Evolutionary conservation across 2,888 invertebrate genomes (phyloP).

Genomic region (Stenodema calcarata): DNA sequence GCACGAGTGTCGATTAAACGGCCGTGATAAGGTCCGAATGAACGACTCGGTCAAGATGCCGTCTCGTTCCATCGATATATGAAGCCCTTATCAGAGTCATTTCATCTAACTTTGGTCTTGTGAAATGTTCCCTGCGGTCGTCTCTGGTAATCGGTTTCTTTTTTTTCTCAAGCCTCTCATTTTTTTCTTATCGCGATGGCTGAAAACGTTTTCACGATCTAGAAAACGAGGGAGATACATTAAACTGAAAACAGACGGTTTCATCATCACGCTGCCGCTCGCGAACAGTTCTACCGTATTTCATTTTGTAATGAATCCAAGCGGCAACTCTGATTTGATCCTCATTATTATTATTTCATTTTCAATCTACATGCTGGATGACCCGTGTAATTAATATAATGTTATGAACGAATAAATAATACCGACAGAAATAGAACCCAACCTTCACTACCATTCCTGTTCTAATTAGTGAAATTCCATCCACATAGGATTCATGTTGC

Average conservation of each 20-base stretch:
- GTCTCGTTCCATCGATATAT: background rate
- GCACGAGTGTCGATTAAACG: constrained; percentile 7
- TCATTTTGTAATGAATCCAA: too few relatives aligned
- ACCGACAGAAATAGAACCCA: too few relatives aligned
- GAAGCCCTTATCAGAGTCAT: background rate
- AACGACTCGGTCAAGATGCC: constrained; percentile 3
- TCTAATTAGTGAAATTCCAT: too few relatives aligned
- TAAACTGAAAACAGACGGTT: background rate
- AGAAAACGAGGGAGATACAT: background rate
- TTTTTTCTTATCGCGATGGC: background rate
- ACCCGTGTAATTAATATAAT: too few relatives aligned
- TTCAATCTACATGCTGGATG: too few relatives aligned
- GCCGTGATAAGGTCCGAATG: background rate
- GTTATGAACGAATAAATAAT: too few relatives aligned
- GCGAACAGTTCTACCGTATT: too few relatives aligned
- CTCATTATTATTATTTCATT: too few relatives aligned
- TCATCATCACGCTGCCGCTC: background rate
- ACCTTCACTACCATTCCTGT: too few relatives aligned
- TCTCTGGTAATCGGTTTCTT: background rate
- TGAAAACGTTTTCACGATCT: background rate
- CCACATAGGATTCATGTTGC: too few relatives aligned
- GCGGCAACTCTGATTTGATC: too few relatives aligned
- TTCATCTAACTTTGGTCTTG: background rate
- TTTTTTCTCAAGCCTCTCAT: background rate
- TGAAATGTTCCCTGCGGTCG: background rate